Conservation (phyloP, 2,797 vertebrate genomes). For the Chaetodon trifasciatus region DNA sequence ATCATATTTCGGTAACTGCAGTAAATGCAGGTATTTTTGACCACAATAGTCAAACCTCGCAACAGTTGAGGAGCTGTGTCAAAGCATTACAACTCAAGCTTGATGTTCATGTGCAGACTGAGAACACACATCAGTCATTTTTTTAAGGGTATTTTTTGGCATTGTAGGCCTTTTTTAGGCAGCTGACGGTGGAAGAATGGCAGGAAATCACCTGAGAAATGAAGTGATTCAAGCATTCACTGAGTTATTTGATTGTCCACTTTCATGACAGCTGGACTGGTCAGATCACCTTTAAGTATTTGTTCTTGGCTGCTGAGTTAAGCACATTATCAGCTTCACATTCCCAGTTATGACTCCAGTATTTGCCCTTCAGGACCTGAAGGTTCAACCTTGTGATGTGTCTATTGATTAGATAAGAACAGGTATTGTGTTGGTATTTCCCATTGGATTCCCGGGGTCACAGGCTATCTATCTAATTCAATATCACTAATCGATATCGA, state of each 20-base stretch:
- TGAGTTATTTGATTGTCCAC: neutral
- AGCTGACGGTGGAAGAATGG: neutral
- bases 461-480: conserved; percentile 26
- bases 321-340: neutral
- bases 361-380: conserved; percentile 7
- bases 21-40: neutral
- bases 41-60: neutral
- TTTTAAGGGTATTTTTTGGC: too few relatives aligned
- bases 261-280: neutral
- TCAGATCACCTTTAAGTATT: neutral
- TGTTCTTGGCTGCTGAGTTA: neutral
- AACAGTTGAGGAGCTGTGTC: neutral
- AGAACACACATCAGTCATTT: too few relatives aligned
- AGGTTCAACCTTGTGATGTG: conserved; percentile 5
- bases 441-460: conserved; percentile 25
- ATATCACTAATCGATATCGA: conserved; percentile 9
- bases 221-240: neutral
- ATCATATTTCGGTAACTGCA: neutral
- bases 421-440: conserved; percentile 20
- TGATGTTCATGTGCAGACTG: too few relatives aligned
- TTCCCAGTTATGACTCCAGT: neutral
- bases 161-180: too few relatives aligned
- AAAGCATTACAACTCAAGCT: too few relatives aligned
- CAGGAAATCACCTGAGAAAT: neutral
- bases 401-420: conserved; percentile 33